Percentiles rank a stretch among this genome's conserved stretches.
Evolutionary conservation across 2,888 invertebrate genomes (phyloP).

Genomic region (Pycnomerus fuliginosus): DNA sequence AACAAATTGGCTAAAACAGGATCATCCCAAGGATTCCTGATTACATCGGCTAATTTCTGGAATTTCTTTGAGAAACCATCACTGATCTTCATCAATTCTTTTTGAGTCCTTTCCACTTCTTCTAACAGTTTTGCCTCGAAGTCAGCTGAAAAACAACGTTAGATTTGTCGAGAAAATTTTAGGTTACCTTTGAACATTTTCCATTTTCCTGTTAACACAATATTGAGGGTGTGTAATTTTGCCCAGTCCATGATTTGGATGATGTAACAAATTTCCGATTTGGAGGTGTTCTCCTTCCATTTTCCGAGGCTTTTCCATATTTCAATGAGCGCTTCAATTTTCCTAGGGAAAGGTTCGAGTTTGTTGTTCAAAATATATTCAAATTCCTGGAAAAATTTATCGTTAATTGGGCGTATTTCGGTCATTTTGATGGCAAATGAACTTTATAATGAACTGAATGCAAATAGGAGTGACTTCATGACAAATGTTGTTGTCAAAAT

Average conservation of each 20-base stretch:
- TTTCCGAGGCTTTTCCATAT: constrained; percentile 45
- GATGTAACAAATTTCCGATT: constrained; percentile 43
- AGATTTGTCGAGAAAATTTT: too few relatives aligned
- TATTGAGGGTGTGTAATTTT: constrained; percentile 48
- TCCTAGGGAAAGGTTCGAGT: constrained; percentile 42
- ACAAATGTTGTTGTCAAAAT: too few relatives aligned
- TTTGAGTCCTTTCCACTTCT: constrained; percentile 46
- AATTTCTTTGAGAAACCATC: constrained; percentile 45
- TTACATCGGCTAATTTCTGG: constrained; percentile 48
- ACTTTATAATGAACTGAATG: neutral
- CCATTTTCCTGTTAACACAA: constrained; percentile 50
- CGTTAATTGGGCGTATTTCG: constrained; percentile 11
- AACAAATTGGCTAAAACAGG: constrained; percentile 43
- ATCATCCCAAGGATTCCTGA: constrained; percentile 49
- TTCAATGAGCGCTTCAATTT: constrained; percentile 45
- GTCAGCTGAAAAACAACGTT: constrained; percentile 28
- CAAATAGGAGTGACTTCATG: too few relatives aligned
- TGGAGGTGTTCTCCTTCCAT: constrained; percentile 38
- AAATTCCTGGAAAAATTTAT: constrained; percentile 46
- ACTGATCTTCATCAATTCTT: constrained; percentile 40
- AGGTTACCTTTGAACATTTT: constrained; percentile 45
- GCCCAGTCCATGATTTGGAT: constrained; percentile 50
- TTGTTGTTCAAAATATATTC: constrained; percentile 47
- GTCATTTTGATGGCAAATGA: neutral
- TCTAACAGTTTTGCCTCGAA: constrained; percentile 33